phyloP scores from a whole-genome alignment of 2,888 invertebrate species.

The Rutpela maculata region DNA sequence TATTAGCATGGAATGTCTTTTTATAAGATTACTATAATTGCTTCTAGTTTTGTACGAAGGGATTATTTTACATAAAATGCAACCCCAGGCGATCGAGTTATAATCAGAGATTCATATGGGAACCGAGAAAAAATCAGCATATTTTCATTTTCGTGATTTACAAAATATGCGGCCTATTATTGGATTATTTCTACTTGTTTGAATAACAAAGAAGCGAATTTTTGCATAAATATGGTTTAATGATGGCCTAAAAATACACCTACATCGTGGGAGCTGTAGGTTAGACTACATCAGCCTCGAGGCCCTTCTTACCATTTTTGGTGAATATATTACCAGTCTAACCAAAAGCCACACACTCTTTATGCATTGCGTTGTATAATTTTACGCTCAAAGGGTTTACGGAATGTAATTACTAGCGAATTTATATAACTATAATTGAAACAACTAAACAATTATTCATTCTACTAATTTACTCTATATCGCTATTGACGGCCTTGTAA shows the following conservation, averaged over 20 bases:
- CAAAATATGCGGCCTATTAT: slow-evolving; percentile 33
- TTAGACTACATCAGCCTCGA: background rate
- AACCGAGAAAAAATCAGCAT: slow-evolving; percentile 34
- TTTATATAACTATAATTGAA: slow-evolving; percentile 24
- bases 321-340: background rate
- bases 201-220: slow-evolving; percentile 32
- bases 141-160: slow-evolving; percentile 33
- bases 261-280: slow-evolving; percentile 38
- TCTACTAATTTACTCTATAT: slow-evolving; percentile 15
- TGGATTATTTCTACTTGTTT: slow-evolving; percentile 13
- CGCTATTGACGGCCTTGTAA: background rate
- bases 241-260: slow-evolving; percentile 23
- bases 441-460: slow-evolving; percentile 20
- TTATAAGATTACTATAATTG: slow-evolving; percentile 27
- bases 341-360: background rate
- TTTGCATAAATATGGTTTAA: slow-evolving; percentile 35
- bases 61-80: slow-evolving; percentile 31
- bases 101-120: slow-evolving; percentile 39
- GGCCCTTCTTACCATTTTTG: background rate
- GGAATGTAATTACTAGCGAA: slow-evolving; percentile 9
- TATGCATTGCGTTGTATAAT: background rate
- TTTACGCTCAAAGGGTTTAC: slow-evolving; percentile 9
- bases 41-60: slow-evolving; percentile 24
- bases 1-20: background rate
- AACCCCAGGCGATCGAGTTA: slow-evolving; percentile 24